These are phyloP conservation scores for Epizoanthus stellaris DNA, from an alignment of 92 coral and sea anemone genomes.

Conservation along the genomic window DNA sequence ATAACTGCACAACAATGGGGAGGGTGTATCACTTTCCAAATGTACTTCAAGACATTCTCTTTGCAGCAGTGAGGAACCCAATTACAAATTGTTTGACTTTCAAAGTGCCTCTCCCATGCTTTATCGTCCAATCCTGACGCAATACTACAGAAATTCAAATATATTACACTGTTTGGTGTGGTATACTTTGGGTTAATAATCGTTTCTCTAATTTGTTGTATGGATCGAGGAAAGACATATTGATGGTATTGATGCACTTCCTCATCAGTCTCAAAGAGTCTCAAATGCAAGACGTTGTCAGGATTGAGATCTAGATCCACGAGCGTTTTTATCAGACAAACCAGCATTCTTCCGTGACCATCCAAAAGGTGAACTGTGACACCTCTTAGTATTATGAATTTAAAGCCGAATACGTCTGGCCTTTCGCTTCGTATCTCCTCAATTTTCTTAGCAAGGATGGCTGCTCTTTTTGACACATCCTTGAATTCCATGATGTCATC, in stretches of 20 bases:
- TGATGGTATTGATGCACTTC: conserved; percentile 6
- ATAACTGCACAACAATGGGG: background rate
- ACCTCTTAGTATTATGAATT: no score
- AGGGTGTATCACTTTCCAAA: background rate
- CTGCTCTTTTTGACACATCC: conserved; percentile 10
- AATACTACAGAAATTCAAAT: conserved; percentile 3
- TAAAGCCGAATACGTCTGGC: no score
- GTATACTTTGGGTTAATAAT: background rate
- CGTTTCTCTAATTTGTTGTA: background rate
- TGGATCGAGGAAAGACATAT: background rate
- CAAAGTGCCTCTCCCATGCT: background rate
- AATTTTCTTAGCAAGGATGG: background rate
- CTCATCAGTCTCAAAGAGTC: conserved; percentile 16
- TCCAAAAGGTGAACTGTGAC: background rate
- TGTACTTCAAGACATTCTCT: conserved; percentile 5
- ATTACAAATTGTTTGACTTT: background rate
- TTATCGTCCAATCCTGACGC: background rate
- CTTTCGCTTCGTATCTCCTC: background rate
- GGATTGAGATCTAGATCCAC: background rate
- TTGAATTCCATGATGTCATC: background rate
- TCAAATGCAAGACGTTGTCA: background rate
- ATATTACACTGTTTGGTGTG: background rate
- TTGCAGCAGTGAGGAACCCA: conserved; percentile 15
- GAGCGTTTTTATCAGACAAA: conserved; percentile 12
- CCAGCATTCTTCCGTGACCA: conserved; percentile 45